Percentiles rank a stretch among this genome's conserved stretches.
Conservation (phyloP, 2,113 vertebrate species). For the Aegotheles bennettii region DNA sequence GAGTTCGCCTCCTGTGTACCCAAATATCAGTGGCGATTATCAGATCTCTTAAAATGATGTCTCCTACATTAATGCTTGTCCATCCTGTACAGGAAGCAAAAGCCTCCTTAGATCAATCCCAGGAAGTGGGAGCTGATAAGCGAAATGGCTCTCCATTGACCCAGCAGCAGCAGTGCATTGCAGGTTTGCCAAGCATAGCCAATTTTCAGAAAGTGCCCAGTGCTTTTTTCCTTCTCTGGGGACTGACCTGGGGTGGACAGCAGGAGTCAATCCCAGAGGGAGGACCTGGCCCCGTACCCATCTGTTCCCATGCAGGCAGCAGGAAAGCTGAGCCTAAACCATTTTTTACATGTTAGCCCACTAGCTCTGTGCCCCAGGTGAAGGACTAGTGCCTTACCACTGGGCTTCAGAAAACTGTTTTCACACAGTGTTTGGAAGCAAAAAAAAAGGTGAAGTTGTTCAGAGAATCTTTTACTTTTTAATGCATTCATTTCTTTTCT, state of each 20-base stretch:
- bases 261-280: background rate
- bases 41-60: background rate
- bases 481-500: background rate
- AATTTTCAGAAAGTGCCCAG: background rate
- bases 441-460: background rate
- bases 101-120: background rate
- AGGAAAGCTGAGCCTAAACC: background rate
- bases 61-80: background rate
- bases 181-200: background rate
- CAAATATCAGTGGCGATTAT: background rate
- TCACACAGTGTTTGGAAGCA: background rate
- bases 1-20: background rate
- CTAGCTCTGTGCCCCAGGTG: background rate
- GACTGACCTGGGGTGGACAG: background rate
- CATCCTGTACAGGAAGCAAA: background rate
- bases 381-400: background rate
- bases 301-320: background rate
- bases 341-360: background rate
- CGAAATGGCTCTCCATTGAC: background rate
- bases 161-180: background rate
- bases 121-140: background rate
- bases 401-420: background rate
- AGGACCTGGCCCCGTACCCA: background rate
- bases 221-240: background rate
- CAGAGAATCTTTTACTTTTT: background rate